A percentile compares a stretch with the other conserved stretches of the same genome.
Conservation (phyloP, 2,113 vertebrate genomes). For the Lanius collurio region DNA sequence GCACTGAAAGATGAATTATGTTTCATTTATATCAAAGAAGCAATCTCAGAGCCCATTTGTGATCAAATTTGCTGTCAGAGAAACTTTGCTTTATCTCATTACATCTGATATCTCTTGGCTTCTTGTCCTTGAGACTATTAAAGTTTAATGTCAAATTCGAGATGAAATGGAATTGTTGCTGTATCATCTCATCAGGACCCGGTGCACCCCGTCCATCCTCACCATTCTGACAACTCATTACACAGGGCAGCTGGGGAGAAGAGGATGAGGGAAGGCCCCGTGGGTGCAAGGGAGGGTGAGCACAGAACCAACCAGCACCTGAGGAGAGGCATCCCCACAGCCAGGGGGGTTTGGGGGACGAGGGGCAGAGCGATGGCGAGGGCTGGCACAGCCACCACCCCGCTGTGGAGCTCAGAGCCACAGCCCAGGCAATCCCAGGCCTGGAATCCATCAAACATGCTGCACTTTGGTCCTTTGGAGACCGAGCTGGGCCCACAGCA, state of each 20-base stretch:
- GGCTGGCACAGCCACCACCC: background rate
- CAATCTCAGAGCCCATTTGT: conserved; percentile 84
- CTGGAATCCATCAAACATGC: background rate
- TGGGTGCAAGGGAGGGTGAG: background rate
- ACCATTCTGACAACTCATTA: conserved; percentile 75
- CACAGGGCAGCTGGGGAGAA: background rate
- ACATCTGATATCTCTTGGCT: conserved; percentile 83
- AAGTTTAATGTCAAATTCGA: conserved; percentile 83
- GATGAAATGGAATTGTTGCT: conserved; percentile 82
- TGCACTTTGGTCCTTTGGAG: background rate
- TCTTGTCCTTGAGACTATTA: conserved; percentile 86
- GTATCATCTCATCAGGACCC: conserved; percentile 78
- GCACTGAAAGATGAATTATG: conserved; percentile 82
- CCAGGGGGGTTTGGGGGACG: rapidly evolving
- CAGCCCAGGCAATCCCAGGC: rapidly evolving
- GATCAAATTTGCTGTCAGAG: conserved; percentile 86
- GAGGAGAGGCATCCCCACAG: rapidly evolving
- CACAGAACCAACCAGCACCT: background rate
- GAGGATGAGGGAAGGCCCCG: background rate
- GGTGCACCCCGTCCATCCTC: conserved; percentile 67
- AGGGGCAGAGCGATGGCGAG: rapidly evolving
- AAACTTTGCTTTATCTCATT: conserved; percentile 86
- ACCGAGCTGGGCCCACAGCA: rapidly evolving
- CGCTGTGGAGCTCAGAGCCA: rapidly evolving
- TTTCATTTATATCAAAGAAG: conserved; percentile 86